Conservation (phyloP, 92 coral and sea anemone genomes). For the Porites cylindrica region DNA sequence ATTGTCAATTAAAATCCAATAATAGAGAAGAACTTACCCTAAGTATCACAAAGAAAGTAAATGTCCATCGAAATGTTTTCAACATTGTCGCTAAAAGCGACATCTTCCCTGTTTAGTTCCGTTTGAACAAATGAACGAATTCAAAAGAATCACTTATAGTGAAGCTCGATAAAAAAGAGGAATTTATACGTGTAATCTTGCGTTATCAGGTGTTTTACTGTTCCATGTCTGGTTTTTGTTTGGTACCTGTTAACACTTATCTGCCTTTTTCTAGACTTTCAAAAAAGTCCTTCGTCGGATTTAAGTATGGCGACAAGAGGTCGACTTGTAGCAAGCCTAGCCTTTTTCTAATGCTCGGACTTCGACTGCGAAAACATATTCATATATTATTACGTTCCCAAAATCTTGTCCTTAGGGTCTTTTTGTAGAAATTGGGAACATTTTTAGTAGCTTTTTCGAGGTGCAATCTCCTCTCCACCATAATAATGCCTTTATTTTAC, state of each 20-base stretch:
- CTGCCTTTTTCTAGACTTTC: background rate
- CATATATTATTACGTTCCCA: background rate
- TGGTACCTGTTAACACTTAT: background rate
- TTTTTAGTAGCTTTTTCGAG: background rate
- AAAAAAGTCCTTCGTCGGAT: too few species aligned
- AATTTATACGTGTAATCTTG: background rate
- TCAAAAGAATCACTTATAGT: constrained; percentile 1
- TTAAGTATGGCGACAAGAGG: too few species aligned
- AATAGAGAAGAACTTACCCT: background rate
- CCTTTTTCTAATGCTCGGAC: background rate
- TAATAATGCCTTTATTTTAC: too few species aligned
- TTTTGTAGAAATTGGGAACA: too few species aligned
- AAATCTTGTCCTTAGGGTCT: too few species aligned
- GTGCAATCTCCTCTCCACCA: background rate
- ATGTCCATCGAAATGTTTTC: background rate
- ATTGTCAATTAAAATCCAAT: background rate
- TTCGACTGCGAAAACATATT: background rate
- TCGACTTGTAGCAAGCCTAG: too few species aligned
- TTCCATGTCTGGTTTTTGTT: background rate
- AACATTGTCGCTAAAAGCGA: background rate
- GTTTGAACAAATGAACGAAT: background rate
- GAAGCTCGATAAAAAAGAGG: too few species aligned
- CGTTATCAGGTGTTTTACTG: constrained; percentile 4
- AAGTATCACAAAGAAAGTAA: constrained; percentile 2
- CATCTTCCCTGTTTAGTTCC: constrained; percentile 6